Percentiles rank a stretch among this genome's conserved stretches.
These are phyloP conservation scores for Dicentrarchus labrax DNA, from an alignment of 2,113 vertebrate species.

Conservation along the genomic window DNA sequence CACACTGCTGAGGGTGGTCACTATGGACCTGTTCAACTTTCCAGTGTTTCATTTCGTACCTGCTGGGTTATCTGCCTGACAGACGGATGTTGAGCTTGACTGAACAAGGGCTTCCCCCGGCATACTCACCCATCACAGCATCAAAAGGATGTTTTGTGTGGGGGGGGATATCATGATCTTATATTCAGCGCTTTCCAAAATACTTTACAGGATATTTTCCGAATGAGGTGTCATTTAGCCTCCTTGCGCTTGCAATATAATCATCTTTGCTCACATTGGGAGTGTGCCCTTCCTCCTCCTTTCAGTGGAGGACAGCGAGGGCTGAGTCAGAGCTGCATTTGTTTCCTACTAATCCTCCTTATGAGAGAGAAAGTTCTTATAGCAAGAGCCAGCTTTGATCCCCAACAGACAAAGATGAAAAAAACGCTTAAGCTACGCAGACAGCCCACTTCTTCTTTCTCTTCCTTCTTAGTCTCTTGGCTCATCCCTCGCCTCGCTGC, in stretches of 20 bases:
- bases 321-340: conserved; percentile 51
- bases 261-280: conserved; percentile 58
- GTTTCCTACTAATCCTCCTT: conserved; percentile 76
- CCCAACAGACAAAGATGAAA: conserved; percentile 71
- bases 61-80: conserved; percentile 52
- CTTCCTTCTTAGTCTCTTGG: conserved; percentile 70
- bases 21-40: conserved; percentile 50
- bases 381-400: conserved; percentile 76
- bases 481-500: conserved; percentile 59
- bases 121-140: conserved; percentile 14
- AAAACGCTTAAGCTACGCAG: conserved; percentile 78
- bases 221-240: conserved; percentile 55
- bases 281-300: conserved; percentile 39
- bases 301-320: conserved; percentile 20
- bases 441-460: conserved; percentile 62
- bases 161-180: conserved; percentile 41
- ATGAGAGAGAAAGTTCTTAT: conserved; percentile 69
- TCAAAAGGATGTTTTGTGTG: conserved; percentile 39
- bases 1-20: conserved; percentile 22
- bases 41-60: conserved; percentile 44
- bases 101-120: conserved; percentile 54
- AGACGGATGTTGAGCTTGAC: conserved; percentile 29
- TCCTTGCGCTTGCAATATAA: conserved; percentile 26
- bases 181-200: conserved; percentile 34
- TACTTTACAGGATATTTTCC: conserved; percentile 60